These are phyloP conservation scores for Drosophila infuscata DNA, from an alignment of 2,888 invertebrate species.

Conservation along the genomic window DNA sequence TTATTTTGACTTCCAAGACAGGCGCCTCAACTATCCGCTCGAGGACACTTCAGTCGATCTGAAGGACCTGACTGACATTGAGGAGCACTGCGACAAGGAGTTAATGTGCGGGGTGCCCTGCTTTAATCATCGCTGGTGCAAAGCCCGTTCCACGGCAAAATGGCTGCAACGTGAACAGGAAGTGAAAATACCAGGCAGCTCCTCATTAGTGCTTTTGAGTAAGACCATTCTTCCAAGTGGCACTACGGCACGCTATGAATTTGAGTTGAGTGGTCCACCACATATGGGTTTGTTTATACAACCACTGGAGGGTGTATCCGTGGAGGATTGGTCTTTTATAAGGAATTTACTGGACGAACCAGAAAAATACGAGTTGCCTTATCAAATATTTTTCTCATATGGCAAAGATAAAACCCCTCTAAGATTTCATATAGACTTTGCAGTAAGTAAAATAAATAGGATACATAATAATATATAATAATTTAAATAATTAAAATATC, in stretches of 20 bases:
- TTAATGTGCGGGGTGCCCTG: conserved; percentile 82
- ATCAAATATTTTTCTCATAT: conserved; percentile 77
- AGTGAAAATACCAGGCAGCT: conserved; percentile 61
- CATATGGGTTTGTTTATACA: conserved; percentile 80
- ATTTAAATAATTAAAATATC: neutral
- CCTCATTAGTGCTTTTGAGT: conserved; percentile 58
- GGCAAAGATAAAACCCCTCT: conserved; percentile 73
- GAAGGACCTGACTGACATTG: conserved; percentile 55
- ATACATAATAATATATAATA: neutral
- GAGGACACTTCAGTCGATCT: conserved; percentile 62
- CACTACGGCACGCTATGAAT: conserved; percentile 66
- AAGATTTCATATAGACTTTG: conserved; percentile 75
- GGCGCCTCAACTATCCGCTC: conserved; percentile 66
- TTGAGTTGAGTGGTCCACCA: conserved; percentile 75
- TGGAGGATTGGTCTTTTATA: conserved; percentile 80
- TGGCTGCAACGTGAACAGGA: conserved; percentile 74
- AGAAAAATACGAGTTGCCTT: conserved; percentile 67
- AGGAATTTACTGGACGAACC: conserved; percentile 65
- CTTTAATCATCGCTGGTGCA: conserved; percentile 78
- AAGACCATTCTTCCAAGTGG: conserved; percentile 46
- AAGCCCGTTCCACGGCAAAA: conserved; percentile 51
- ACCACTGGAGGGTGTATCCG: conserved; percentile 64
- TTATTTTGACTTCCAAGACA: conserved; percentile 86
- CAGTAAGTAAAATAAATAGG: conserved; percentile 41
- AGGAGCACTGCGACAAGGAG: conserved; percentile 66